A percentile compares a stretch with the other conserved stretches of the same genome.
phyloP scores from a whole-genome alignment of 2,888 invertebrate species.

The Drepanosiphum platanoidis region DNA sequence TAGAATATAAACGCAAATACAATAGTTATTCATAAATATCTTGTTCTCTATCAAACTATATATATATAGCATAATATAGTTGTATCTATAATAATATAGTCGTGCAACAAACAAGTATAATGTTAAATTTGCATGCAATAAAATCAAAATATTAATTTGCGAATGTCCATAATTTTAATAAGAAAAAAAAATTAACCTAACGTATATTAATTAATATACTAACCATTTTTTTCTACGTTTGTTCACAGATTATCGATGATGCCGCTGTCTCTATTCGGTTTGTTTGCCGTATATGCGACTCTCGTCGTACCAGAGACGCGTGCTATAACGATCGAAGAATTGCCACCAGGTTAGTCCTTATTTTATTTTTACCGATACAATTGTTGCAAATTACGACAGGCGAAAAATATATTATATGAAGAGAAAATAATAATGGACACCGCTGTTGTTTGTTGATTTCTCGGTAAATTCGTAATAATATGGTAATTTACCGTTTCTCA shows the following conservation, averaged over 20 bases:
- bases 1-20: slow-evolving; percentile 9
- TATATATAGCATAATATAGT: neutral
- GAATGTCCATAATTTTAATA: no score
- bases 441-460: slow-evolving; percentile 27
- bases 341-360: slow-evolving; percentile 41
- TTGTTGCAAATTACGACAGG: neutral
- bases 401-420: neutral
- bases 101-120: no score
- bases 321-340: slow-evolving; percentile 49
- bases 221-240: neutral
- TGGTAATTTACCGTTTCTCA: slow-evolving; percentile 53
- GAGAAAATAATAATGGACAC: slow-evolving; percentile 2
- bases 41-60: neutral
- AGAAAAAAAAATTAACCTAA: no score
- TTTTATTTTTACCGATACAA: no score
- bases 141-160: no score
- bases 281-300: neutral
- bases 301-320: neutral
- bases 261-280: neutral
- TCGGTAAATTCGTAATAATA: slow-evolving; percentile 40
- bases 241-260: slow-evolving; percentile 30
- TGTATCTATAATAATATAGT: neutral
- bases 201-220: neutral
- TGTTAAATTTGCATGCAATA: no score
- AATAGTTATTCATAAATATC: slow-evolving; percentile 28